Evolutionary conservation across 2,113 vertebrate genomes (phyloP).

Genomic region (Antennarius striatus): DNA sequence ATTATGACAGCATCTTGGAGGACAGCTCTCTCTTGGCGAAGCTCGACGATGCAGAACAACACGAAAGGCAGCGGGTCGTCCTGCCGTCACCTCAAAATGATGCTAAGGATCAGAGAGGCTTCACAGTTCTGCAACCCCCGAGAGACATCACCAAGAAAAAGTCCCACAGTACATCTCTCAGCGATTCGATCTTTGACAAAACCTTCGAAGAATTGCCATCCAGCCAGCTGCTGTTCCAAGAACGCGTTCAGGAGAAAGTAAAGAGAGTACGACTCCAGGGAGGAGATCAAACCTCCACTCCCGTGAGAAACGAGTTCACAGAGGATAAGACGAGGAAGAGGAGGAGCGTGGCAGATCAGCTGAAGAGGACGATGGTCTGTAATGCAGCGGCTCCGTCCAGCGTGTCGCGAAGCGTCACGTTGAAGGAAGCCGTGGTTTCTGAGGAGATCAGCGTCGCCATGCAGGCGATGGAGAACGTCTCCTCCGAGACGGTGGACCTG

Average conservation of each 20-base stretch:
- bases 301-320: conserved; percentile 7
- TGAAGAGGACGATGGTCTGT: conserved; percentile 88
- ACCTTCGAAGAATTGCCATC: conserved; percentile 78
- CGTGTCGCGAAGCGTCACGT: conserved; percentile 80
- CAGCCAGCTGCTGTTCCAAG: conserved; percentile 79
- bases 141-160: background rate
- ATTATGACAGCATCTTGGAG: conserved; percentile 84
- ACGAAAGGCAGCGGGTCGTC: conserved; percentile 14
- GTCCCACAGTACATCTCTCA: background rate
- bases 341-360: conserved; percentile 84
- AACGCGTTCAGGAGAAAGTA: conserved; percentile 20
- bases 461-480: conserved; percentile 76
- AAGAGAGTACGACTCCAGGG: conserved; percentile 33
- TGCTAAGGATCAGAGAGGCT: background rate
- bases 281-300: conserved; percentile 46
- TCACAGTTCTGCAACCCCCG: background rate
- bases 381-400: conserved; percentile 84
- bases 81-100: background rate
- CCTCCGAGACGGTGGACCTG: conserved; percentile 79
- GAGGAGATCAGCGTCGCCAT: conserved; percentile 87
- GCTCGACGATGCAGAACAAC: conserved; percentile 79
- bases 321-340: conserved; percentile 43
- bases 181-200: conserved; percentile 63
- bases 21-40: conserved; percentile 83
- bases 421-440: conserved; percentile 84